Conservation (phyloP, 2,797 vertebrate genomes). For the Crenichthys baileyi region DNA sequence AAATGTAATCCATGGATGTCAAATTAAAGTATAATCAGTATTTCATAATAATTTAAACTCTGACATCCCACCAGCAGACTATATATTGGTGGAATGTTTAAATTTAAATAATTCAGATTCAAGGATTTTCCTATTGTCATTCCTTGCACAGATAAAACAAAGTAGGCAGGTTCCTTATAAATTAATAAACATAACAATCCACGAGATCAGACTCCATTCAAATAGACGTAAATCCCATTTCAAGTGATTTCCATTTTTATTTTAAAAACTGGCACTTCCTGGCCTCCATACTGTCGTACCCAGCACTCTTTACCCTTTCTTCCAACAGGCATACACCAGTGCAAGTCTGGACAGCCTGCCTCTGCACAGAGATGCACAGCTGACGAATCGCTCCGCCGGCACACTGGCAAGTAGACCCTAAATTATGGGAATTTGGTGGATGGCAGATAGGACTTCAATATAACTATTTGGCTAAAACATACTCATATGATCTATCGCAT, state of each 20-base stretch:
- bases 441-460: constrained; percentile 40
- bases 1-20: too few species aligned
- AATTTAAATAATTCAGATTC: too few species aligned
- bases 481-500: background rate
- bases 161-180: too few species aligned
- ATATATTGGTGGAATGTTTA: too few species aligned
- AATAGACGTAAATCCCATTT: background rate
- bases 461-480: background rate
- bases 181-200: too few species aligned
- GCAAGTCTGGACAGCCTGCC: constrained; percentile 83
- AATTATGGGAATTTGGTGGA: constrained; percentile 64
- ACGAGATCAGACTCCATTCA: too few species aligned
- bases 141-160: too few species aligned
- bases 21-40: too few species aligned
- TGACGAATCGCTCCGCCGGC: constrained; percentile 82
- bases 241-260: background rate
- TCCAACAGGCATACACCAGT: constrained; percentile 74
- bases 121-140: too few species aligned
- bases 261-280: constrained; percentile 1
- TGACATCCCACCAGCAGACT: too few species aligned
- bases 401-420: constrained; percentile 81
- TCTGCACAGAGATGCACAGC: constrained; percentile 79
- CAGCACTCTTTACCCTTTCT: constrained; percentile 54
- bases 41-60: too few species aligned
- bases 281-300: constrained; percentile 23